A percentile compares a stretch with the other conserved stretches of the same genome.
phyloP scores from a whole-genome alignment of 2,888 invertebrate species.

The Omphaloscelis lunosa region DNA sequence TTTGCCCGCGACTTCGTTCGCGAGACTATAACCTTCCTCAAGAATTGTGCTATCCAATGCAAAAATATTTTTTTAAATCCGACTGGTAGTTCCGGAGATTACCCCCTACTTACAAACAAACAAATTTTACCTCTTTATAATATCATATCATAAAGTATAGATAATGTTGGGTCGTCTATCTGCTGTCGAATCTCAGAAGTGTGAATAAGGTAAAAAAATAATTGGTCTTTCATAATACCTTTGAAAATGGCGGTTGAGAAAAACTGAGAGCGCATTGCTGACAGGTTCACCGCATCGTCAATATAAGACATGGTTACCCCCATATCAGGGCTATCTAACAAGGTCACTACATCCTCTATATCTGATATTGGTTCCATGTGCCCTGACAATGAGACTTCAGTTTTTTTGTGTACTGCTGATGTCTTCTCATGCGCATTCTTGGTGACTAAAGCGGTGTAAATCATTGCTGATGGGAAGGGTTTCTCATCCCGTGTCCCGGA shows the following conservation, averaged over 20 bases:
- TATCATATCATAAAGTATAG: too few relatives aligned
- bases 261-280: slow-evolving; percentile 15
- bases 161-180: background rate
- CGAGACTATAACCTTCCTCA: too few relatives aligned
- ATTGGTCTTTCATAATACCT: background rate
- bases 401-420: too few relatives aligned
- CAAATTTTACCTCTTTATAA: too few relatives aligned
- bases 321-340: background rate
- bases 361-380: background rate
- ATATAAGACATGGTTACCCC: slow-evolving; percentile 1
- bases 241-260: background rate
- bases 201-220: background rate
- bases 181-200: background rate
- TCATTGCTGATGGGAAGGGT: background rate
- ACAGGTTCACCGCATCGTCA: slow-evolving; percentile 2
- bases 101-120: too few relatives aligned
- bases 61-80: too few relatives aligned
- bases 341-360: slow-evolving; percentile 16
- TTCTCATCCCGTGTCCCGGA: background rate
- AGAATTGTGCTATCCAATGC: too few relatives aligned
- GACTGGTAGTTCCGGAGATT: too few relatives aligned
- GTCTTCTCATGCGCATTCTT: background rate
- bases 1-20: too few relatives aligned
- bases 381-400: too few relatives aligned
- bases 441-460: too few relatives aligned